A percentile compares a stretch with the other conserved stretches of the same genome.
Evolutionary conservation across 2,888 invertebrate genomes (phyloP).

Genomic region (Lottia scabra): DNA sequence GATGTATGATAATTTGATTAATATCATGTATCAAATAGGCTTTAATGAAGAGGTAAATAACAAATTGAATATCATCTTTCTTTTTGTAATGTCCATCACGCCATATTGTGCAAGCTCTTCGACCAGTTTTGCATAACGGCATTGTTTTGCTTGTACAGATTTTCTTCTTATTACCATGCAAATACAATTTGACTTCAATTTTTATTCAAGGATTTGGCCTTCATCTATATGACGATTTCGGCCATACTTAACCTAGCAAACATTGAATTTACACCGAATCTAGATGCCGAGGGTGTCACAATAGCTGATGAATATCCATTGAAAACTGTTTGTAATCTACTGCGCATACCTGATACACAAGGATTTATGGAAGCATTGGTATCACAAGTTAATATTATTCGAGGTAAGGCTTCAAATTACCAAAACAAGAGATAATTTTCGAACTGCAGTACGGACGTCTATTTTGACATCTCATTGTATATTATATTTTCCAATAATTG

Average conservation of each 20-base stretch:
- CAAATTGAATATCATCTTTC: neutral
- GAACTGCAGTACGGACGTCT: no score
- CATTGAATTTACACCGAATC: conserved; percentile 56
- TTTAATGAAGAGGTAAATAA: conserved; percentile 53
- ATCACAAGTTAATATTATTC: conserved; percentile 48
- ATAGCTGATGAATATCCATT: conserved; percentile 54
- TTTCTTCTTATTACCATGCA: no score
- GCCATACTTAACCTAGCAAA: conserved; percentile 60
- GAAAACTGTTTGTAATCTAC: conserved; percentile 51
- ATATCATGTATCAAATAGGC: conserved; percentile 53
- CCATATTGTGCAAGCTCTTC: no score
- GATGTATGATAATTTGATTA: conserved; percentile 52
- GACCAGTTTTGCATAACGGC: no score
- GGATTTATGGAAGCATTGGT: conserved; percentile 50
- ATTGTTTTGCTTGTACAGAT: no score
- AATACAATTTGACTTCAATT: neutral
- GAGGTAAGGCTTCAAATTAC: conserved; percentile 31
- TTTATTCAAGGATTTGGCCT: conserved; percentile 49
- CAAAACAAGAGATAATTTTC: no score
- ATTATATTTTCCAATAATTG: no score
- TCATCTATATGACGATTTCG: conserved; percentile 55
- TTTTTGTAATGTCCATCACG: no score
- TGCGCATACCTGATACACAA: conserved; percentile 50
- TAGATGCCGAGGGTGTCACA: conserved; percentile 55
- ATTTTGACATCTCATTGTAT: no score